Percentiles rank a stretch among this genome's conserved stretches.
These are phyloP conservation scores for Cacoxenus indagator DNA, from an alignment of 2,888 invertebrate genomes.

Conservation along the genomic window DNA sequence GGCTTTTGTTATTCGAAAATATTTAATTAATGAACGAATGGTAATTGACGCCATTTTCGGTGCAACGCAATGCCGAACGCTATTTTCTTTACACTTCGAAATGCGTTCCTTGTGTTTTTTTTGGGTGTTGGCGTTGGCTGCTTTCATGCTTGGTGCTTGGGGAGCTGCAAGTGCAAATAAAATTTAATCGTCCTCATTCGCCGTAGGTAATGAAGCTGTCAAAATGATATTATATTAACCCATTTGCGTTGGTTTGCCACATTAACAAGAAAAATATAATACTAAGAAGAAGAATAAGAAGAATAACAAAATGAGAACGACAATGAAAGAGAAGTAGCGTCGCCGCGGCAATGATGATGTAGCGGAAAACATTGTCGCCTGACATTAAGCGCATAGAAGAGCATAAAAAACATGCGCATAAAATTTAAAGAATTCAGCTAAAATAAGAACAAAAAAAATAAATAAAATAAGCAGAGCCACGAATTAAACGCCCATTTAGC, in stretches of 20 bases:
- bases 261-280: too few relatives aligned
- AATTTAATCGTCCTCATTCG: conserved; percentile 56
- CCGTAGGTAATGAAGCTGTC: conserved; percentile 55
- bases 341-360: not conserved
- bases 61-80: conserved; percentile 42
- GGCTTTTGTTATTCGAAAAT: conserved; percentile 43
- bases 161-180: conserved; percentile 34
- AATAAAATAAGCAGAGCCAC: not conserved
- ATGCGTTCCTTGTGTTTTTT: too few relatives aligned
- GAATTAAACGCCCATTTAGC: too few relatives aligned
- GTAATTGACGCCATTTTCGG: conserved; percentile 40
- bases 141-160: not conserved
- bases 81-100: conserved; percentile 17
- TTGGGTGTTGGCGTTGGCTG: too few relatives aligned
- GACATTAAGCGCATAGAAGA: not conserved
- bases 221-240: conserved; percentile 19
- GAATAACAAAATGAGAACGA: not conserved
- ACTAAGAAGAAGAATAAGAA: too few relatives aligned
- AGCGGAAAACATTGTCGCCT: not conserved
- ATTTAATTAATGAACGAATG: not conserved
- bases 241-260: not conserved
- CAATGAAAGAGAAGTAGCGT: not conserved
- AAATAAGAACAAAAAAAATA: not conserved
- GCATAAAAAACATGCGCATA: conserved; percentile 7
- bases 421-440: not conserved